Evolutionary conservation across 2,888 invertebrate species (phyloP).

Genomic region (Caenorhabditis japonica): DNA sequence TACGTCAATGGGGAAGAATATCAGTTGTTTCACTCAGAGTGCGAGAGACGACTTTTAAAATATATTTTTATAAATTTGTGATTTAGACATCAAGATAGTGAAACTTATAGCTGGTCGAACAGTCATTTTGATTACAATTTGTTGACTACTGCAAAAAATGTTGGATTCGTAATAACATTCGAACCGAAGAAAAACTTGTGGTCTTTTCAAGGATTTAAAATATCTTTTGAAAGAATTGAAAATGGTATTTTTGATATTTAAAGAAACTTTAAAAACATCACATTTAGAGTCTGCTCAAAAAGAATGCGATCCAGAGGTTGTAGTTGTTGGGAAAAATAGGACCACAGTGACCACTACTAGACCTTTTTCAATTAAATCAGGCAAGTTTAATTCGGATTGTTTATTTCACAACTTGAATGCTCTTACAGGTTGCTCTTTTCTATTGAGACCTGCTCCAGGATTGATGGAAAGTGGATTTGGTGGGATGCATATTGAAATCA

Average conservation of each 20-base stretch:
- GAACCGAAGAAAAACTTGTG: slow-evolving; percentile 9
- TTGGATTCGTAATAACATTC: slow-evolving; percentile 15
- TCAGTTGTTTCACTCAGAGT: slow-evolving; percentile 9
- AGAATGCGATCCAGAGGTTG: not conserved
- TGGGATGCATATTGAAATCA: slow-evolving; percentile 28
- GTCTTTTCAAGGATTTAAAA: slow-evolving; percentile 9
- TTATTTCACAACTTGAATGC: not conserved
- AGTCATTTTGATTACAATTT: slow-evolving; percentile 4
- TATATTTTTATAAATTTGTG: too few relatives aligned
- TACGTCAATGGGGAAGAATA: slow-evolving; percentile 10
- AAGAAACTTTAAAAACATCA: too few relatives aligned
- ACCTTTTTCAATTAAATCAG: not conserved
- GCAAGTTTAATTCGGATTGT: not conserved
- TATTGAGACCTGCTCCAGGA: not conserved
- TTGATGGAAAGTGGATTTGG: not conserved
- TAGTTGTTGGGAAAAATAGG: not conserved
- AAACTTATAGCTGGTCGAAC: too few relatives aligned
- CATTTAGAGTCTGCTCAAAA: too few relatives aligned
- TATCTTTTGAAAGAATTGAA: not conserved
- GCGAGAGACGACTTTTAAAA: too few relatives aligned
- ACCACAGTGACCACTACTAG: not conserved
- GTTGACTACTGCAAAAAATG: slow-evolving; percentile 16
- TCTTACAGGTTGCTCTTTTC: slow-evolving; percentile 19
- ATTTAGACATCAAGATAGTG: too few relatives aligned
- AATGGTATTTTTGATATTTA: too few relatives aligned